Percentiles rank a stretch among this genome's conserved stretches.
These are phyloP conservation scores for Andrena bicolor DNA, from an alignment of 2,888 invertebrate genomes.

Conservation along the genomic window DNA sequence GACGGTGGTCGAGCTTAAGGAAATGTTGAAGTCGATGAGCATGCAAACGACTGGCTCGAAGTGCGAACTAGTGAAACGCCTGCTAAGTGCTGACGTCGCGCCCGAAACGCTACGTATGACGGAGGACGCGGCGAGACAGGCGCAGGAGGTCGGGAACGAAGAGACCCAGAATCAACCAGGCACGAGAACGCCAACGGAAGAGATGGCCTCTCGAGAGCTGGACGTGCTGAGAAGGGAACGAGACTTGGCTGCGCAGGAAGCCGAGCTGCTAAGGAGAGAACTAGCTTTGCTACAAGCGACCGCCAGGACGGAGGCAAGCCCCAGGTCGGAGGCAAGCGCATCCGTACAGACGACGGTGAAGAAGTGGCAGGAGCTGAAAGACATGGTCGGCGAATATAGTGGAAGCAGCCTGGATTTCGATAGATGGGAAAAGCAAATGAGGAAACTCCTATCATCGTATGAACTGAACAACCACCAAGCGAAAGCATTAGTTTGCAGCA, in stretches of 20 bases:
- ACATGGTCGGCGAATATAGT: neutral
- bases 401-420: neutral
- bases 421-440: neutral
- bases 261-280: neutral
- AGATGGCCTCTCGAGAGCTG: neutral
- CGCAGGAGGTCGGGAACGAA: neutral
- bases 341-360: neutral
- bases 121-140: neutral
- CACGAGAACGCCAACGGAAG: neutral
- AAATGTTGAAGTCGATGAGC: neutral
- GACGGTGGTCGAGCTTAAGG: neutral
- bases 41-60: neutral
- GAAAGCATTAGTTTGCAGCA: neutral
- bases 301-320: too few species aligned
- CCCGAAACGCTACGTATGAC: neutral
- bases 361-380: neutral
- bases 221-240: neutral
- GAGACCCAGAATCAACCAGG: neutral
- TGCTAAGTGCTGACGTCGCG: neutral
- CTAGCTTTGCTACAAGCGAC: neutral
- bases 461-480: neutral
- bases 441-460: neutral
- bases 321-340: neutral
- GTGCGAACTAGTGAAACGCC: neutral
- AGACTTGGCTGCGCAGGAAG: neutral